Evolutionary conservation across 2,113 vertebrate genomes (phyloP), one percentile per base, ranked within the genome.

Genomic region (Labeo rohita): DNA sequence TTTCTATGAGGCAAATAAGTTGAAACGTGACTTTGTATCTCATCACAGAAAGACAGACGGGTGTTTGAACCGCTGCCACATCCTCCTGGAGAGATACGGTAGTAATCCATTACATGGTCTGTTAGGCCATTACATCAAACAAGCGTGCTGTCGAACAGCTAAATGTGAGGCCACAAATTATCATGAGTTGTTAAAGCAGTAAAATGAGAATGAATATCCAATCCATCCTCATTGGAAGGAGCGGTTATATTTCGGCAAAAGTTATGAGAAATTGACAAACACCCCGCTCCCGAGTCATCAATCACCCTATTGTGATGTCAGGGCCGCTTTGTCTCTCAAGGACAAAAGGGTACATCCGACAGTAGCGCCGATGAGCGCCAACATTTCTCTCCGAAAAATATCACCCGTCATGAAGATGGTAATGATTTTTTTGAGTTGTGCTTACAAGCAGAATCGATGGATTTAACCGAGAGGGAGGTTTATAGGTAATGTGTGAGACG

Each of bases 261-360:
- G 72, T 85, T 83, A 88, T 68, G 77, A 82, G 77, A 70, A 87
- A 88, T 88, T 89, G 90, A 91, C 88, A 88, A 90, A 90, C 87
- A 88, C 79, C 65, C 50, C 59, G 23, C 21, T 36, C 79, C 54
- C 34, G 34, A 28, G 11, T 87, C 85, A 90, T 91, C 89, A 89
- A 89, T 90, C 88, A 90, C 36, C 2, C n/a, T 45, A 49, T 85
- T 84, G 61, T 45, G 49, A 86, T 88, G 89, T 87, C 88, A 88
- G 80, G 52, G 83, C 74, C 79, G 66, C 84, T 90, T 90, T 87
- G 84, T 88, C 63, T 84, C 86, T 90, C 90, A 91, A 91, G 90
- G 90, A 90, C 90, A 84, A 86, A 75, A 82, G 72, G 63, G 75
- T 65, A 63, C 79, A 52, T 85, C 66, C 73, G 56, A 85, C 56